phyloP scores from a whole-genome alignment of 2,888 invertebrate genomes.

The Rhagonycha fulva region DNA sequence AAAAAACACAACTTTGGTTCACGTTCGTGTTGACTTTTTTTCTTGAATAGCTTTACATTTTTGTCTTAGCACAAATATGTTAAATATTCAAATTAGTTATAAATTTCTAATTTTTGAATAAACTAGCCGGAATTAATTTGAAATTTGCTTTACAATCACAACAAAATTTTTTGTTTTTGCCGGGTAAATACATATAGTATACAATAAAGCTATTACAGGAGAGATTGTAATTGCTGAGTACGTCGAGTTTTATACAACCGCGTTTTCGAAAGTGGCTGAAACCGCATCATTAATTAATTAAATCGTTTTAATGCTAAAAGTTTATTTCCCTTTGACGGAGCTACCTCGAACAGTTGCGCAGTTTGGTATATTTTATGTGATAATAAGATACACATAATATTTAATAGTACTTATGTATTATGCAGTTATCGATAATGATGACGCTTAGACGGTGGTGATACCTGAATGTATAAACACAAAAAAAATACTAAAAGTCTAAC shows the following conservation, averaged over 20 bases:
- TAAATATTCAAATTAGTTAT: too few species aligned
- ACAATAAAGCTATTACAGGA: not conserved
- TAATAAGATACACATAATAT: not conserved
- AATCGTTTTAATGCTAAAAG: not conserved
- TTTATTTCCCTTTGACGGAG: not conserved
- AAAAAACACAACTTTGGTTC: not conserved
- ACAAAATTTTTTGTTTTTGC: not conserved
- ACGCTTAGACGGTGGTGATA: too few species aligned
- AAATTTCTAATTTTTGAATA: too few species aligned
- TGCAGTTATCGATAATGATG: too few species aligned
- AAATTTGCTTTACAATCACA: not conserved
- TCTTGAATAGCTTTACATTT: not conserved
- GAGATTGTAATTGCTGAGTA: not conserved
- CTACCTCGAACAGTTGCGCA: not conserved
- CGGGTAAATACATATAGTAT: not conserved
- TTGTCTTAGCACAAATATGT: not conserved
- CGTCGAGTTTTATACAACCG: not conserved
- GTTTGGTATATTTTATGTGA: not conserved
- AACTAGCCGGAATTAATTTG: not conserved
- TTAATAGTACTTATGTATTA: too few species aligned
- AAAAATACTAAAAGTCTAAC: too few species aligned
- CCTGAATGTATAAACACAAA: too few species aligned
- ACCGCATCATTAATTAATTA: not conserved
- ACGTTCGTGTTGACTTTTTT: not conserved
- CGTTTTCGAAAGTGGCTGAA: not conserved